Evolutionary conservation across 2,888 invertebrate genomes (phyloP), one percentile per base, ranked within the genome.

Genomic region (Aromia moschata): DNA sequence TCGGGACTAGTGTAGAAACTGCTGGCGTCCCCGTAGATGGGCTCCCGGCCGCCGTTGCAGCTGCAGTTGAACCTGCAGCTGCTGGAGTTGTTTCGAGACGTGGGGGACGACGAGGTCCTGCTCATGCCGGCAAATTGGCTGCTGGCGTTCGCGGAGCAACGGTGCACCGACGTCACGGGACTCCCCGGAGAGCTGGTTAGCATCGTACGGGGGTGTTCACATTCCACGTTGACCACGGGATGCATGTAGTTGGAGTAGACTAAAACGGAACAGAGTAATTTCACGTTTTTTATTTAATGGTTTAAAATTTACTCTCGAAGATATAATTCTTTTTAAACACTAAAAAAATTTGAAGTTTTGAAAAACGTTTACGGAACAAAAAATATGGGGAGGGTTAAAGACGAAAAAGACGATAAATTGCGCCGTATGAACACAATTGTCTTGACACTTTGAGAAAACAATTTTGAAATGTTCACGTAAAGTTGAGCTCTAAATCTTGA

Each of bases 211-310:
- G 12, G 46, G 0, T 69, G 66, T 46, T 68, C 61, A 5, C 79
- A 72, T 53, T 78, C 78, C 1, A 79, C 78, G 55, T 78, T 77
- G 10, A 80, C 76, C 15, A 77, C 70, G 1, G 80, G 79, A 52
- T 79, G 78, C 70, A 80, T 74, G 58, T 78, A 80, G 31, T 71
- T 70, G 2, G 78, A 76, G 65, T 80, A 80, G 10, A 76, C 80
- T 80, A 61, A 65, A 70, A 44, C 33, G 33, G 46, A 46, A 45
- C 1, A 56, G 1, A 49, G 20, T 16, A 47, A 40, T 53, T 45
- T n/a, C n/a, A n/a, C n/a, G n/a, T n/a, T n/a, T n/a, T n/a, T n/a
- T n/a, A n/a, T n/a, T n/a, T n/a, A n/a, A n/a, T n/a, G n/a, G 37
- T 12, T 25, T 15, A 45, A 14, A 2, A 51, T 46, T 54, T 46